These are phyloP conservation scores for Orius laevigatus DNA, from an alignment of 1,140 invertebrate genomes.

Conservation along the genomic window DNA sequence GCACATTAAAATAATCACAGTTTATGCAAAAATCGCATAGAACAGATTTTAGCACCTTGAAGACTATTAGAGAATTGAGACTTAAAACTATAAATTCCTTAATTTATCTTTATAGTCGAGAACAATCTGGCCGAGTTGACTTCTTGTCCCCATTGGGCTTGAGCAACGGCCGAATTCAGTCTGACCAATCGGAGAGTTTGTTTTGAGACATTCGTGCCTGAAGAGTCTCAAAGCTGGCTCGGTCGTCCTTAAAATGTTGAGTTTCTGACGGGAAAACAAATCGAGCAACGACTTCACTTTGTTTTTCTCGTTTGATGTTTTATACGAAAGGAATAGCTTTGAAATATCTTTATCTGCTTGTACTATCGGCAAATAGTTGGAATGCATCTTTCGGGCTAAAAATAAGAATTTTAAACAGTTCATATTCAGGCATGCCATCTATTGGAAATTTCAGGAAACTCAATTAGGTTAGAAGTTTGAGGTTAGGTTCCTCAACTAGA, in stretches of 20 bases:
- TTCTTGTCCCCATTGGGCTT: constrained; percentile 20
- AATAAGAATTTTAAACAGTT: constrained; percentile 7
- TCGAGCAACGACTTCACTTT: constrained; percentile 18
- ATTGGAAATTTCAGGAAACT: not conserved
- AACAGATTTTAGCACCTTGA: not conserved
- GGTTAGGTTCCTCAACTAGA: not conserved
- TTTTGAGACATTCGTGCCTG: constrained; percentile 13
- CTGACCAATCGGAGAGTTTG: not conserved
- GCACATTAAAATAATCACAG: too few species aligned
- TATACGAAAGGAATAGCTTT: constrained; percentile 13
- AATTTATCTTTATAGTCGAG: constrained; percentile 23
- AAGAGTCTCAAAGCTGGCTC: constrained; percentile 42
- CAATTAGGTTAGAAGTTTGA: not conserved
- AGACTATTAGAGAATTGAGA: constrained; percentile 21
- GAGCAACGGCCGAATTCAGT: constrained; percentile 12
- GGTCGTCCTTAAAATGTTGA: constrained; percentile 51
- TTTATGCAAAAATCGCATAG: too few species aligned
- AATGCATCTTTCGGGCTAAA: constrained; percentile 32
- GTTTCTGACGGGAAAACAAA: constrained; percentile 41
- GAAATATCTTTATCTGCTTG: constrained; percentile 43
- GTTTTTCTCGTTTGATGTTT: constrained; percentile 5
- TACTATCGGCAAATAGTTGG: constrained; percentile 41
- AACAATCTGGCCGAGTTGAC: constrained; percentile 20
- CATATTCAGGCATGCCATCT: not conserved
- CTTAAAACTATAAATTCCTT: constrained; percentile 36